Evolutionary conservation across 2,113 vertebrate genomes (phyloP).

Genomic region (Coreoperca whiteheadi): DNA sequence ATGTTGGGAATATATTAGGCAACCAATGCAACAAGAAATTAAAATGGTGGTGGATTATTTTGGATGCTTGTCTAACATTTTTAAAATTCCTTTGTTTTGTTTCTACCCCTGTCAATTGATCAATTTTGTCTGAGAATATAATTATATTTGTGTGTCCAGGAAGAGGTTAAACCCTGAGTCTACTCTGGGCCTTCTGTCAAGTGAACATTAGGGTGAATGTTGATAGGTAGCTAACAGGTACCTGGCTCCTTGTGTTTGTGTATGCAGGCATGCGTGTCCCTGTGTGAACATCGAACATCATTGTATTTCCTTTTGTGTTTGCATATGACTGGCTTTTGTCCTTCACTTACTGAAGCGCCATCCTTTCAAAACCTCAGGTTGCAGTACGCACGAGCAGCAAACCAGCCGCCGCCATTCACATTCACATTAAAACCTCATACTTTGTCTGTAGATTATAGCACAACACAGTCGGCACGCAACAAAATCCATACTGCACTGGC

Average conservation of each 20-base stretch:
- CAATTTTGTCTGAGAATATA: conserved; percentile 19
- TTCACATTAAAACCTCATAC: conserved; percentile 13
- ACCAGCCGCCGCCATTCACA: conserved; percentile 18
- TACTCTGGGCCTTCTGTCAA: conserved; percentile 6
- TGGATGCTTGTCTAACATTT: neutral
- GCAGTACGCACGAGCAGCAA: neutral
- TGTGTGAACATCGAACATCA: conserved; percentile 5
- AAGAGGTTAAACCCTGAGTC: conserved; percentile 10
- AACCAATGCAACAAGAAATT: neutral
- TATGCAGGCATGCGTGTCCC: conserved; percentile 6
- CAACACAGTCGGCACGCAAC: neutral
- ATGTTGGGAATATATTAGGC: conserved; percentile 15
- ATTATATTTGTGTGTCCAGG: conserved; percentile 14
- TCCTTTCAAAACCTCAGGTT: conserved; percentile 34
- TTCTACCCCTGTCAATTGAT: neutral
- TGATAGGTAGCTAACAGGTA: conserved; percentile 8
- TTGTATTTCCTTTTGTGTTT: conserved; percentile 41
- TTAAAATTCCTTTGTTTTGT: neutral
- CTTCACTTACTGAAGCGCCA: neutral
- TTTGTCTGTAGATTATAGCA: conserved; percentile 2
- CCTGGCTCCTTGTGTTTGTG: conserved; percentile 5
- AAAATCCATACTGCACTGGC: conserved; percentile 44
- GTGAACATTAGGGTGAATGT: neutral
- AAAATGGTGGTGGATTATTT: neutral
- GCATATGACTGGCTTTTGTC: conserved; percentile 36